Conservation (phyloP, 2,797 vertebrate genomes). For the Sebastes cheni region DNA sequence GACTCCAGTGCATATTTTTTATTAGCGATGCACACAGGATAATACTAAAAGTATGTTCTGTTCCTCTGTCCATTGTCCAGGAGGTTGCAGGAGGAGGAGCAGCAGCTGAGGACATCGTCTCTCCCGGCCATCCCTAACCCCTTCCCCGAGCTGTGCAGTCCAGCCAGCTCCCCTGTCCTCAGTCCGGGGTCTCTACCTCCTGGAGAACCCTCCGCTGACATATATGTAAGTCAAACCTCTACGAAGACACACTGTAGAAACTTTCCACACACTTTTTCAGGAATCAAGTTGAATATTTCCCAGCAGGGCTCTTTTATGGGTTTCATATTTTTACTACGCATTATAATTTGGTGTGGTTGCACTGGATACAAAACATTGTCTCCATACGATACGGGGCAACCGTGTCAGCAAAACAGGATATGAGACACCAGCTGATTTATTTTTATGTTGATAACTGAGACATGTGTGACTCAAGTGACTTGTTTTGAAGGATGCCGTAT, state of each 20-base stretch:
- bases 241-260: not conserved
- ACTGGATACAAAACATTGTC: constrained; percentile 1
- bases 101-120: constrained; percentile 92
- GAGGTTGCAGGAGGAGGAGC: constrained; percentile 92
- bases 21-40: not conserved
- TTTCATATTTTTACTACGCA: constrained; percentile 5
- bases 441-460: constrained; percentile 30
- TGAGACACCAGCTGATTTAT: constrained; percentile 25
- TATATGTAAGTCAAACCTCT: constrained; percentile 73
- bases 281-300: not conserved
- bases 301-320: not conserved
- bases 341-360: constrained; percentile 19
- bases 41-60: not conserved
- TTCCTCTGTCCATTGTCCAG: constrained; percentile 68
- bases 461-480: constrained; percentile 11
- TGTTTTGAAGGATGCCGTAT: constrained; percentile 41
- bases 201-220: constrained; percentile 82
- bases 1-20: not conserved
- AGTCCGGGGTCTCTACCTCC: constrained; percentile 91
- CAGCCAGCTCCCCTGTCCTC: constrained; percentile 87
- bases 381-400: not conserved
- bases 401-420: constrained; percentile 19
- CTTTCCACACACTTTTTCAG: constrained; percentile 14
- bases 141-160: constrained; percentile 94
- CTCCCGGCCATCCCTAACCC: constrained; percentile 98